Evolutionary conservation across 2,113 vertebrate genomes (phyloP), one percentile per base, ranked within the genome.

Genomic region (Brachyistius frenatus): DNA sequence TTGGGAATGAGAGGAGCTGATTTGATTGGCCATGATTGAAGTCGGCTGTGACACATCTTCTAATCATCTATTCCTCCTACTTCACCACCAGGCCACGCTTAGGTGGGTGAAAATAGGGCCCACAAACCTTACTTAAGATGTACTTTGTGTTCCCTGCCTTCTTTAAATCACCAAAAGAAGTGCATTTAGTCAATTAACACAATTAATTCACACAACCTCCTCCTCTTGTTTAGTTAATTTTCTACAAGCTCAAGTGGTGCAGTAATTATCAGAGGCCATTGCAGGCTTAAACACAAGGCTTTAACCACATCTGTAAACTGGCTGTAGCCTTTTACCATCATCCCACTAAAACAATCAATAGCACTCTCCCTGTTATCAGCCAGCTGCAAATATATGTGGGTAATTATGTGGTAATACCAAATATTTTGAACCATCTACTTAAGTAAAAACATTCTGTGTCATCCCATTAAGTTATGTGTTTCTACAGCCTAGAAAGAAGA

Each of bases 371-470:
- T 76, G 23, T 80, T 73, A 60, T 71, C 2, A 1, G 69, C 46
- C 77, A 47, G 33, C 44, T 70, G 63, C 52, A 81, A 75, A 78
- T 76, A 67, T 81, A 80, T 76, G 66, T 60, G n/a, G 67, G 32
- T 74, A 73, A 79, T 73, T 76, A 69, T 75, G 44, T 61, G 41
- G 33, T 37, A 33, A 53, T 35, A 36, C 5, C 78, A 80, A 84
- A 85, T 73, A 81, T 85, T 86, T 81, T 78, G 16, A 58, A 56
- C n/a, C 44, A 3, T 58, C 57, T 46, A 44, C 62, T 47, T 82
- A 67, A 73, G 84, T 86, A 76, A 81, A 73, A 37, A 11, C 41
- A 5, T 54, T 77, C 44, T 60, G 61, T 89, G 63, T 84, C 66
- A 49, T 80, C 69, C 66, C 61, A 80, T 86, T 82, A 80, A 60